Conservation (phyloP, 2,113 vertebrate species). For the Chamaetylas fuelleborni region DNA sequence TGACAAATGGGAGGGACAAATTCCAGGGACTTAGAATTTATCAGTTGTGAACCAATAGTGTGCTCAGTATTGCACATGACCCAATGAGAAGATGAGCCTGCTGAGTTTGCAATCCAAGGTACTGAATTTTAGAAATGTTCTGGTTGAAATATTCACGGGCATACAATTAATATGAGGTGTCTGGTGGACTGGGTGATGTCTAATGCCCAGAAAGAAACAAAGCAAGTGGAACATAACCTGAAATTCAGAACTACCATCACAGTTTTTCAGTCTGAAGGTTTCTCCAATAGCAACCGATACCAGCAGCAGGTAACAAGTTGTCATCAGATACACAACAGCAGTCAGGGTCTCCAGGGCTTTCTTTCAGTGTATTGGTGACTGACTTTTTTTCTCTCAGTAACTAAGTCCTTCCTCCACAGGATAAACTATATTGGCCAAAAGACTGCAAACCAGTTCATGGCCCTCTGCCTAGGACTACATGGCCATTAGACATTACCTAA, state of each 20-base stretch:
- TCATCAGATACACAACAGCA: neutral
- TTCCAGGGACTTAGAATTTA: constrained; percentile 7
- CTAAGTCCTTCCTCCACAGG: neutral
- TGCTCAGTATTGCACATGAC: neutral
- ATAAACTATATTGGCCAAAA: neutral
- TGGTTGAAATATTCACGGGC: neutral
- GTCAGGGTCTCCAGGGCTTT: neutral
- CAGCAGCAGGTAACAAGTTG: neutral
- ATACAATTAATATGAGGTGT: neutral
- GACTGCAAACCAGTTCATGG: neutral
- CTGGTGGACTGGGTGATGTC: neutral
- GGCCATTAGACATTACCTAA: neutral
- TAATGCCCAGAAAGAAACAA: neutral
- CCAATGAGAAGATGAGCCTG: neutral
- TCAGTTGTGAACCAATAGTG: neutral
- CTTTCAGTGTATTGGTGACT: neutral
- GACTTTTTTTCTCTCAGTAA: neutral
- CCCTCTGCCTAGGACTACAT: neutral
- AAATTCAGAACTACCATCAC: neutral
- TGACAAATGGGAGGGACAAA: neutral
- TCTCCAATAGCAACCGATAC: neutral
- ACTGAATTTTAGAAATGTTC: neutral
- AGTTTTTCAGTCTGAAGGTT: neutral
- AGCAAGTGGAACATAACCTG: neutral
- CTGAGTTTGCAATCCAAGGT: neutral